Percentiles rank a stretch among this genome's conserved stretches.
Conservation (phyloP, 2,888 invertebrate species). For the Chrysodeixis includens region DNA sequence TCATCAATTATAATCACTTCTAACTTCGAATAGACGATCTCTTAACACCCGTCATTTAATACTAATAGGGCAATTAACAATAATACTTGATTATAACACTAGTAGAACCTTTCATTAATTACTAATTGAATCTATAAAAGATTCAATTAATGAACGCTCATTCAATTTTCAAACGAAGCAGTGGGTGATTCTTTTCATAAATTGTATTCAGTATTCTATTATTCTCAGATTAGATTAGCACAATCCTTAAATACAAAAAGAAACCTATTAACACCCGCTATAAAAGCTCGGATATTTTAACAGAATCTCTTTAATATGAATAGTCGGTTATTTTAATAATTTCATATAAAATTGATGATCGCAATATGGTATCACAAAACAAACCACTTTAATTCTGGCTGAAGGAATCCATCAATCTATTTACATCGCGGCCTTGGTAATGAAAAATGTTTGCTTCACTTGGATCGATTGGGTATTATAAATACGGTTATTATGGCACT, state of each 20-base stretch:
- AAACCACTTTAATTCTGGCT: conserved; percentile 46
- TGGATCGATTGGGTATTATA: conserved; percentile 64
- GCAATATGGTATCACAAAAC: conserved; percentile 42
- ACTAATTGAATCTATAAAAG: conserved; percentile 27
- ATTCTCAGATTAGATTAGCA: conserved; percentile 25
- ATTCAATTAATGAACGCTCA: conserved; percentile 10
- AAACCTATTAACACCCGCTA: conserved; percentile 8
- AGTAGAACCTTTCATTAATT: conserved; percentile 28
- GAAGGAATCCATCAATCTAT: conserved; percentile 64
- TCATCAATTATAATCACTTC: neutral
- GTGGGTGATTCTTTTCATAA: conserved; percentile 9
- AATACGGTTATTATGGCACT: conserved; percentile 60
- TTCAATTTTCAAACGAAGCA: conserved; percentile 42
- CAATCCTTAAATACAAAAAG: conserved; percentile 22
- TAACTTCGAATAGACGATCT: neutral
- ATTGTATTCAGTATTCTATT: conserved; percentile 10
- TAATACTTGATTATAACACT: conserved; percentile 12
- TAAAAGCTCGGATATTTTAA: conserved; percentile 11
- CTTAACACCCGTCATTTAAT: neutral
- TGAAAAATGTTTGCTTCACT: conserved; percentile 68
- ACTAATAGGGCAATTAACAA: neutral
- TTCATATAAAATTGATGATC: conserved; percentile 44
- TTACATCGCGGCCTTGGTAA: conserved; percentile 75
- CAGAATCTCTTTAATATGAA: conserved; percentile 20
- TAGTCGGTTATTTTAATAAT: conserved; percentile 33